Conservation (phyloP, 2,797 vertebrate species). For the Masticophis lateralis region DNA sequence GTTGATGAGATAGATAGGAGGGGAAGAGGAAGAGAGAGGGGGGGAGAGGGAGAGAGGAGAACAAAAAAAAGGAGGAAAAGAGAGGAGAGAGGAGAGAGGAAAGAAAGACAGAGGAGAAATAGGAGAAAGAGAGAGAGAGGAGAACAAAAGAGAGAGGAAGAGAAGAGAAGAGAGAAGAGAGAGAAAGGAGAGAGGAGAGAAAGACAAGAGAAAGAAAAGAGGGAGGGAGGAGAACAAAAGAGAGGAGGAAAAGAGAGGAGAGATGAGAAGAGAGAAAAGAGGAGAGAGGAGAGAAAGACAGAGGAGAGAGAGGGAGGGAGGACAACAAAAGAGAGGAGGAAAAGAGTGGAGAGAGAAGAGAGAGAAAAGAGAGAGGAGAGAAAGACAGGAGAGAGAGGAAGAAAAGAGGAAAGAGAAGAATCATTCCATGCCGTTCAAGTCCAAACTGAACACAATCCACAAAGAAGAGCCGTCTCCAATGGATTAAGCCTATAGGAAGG, state of each 20-base stretch:
- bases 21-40: too few relatives aligned
- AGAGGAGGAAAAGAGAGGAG: background rate
- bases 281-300: background rate
- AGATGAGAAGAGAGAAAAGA: background rate
- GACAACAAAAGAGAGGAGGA: background rate
- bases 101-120: too few relatives aligned
- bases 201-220: too few relatives aligned
- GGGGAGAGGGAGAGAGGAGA: too few relatives aligned
- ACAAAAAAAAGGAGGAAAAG: too few relatives aligned
- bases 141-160: too few relatives aligned
- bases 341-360: background rate
- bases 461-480: background rate
- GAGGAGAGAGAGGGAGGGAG: accelerated
- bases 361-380: too few relatives aligned
- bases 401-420: background rate
- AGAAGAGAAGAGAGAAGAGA: too few relatives aligned
- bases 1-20: background rate
- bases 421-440: conserved; percentile 23
- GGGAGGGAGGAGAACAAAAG: too few relatives aligned
- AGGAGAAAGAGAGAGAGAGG: too few relatives aligned
- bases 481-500: conserved; percentile 3
- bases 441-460: conserved; percentile 13
- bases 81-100: too few relatives aligned
- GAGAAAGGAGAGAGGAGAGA: too few relatives aligned
- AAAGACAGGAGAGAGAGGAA: background rate